Base-by-base conservation (phyloP, 2,797 vertebrate species). In the Austrolebias charrua region DNA sequence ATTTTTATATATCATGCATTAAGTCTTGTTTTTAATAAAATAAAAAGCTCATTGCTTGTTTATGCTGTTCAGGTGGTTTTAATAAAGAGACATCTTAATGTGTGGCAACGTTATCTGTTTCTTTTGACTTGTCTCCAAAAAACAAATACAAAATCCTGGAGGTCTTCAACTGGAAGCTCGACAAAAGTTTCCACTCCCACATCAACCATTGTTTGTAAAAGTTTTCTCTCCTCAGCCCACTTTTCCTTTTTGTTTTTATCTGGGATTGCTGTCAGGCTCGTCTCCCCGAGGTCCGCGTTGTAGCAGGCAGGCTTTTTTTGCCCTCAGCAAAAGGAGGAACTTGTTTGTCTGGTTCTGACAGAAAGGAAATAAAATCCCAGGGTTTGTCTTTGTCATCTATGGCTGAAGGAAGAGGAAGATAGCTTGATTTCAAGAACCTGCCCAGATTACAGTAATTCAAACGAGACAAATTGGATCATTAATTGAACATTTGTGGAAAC, bases 301-400 rank as follows among this genome's bases (percentile, higher is more conserved):
- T 50, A 72, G 46, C 76, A 90, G 62, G 54, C 62, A 77, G 71
- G 59, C 73, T 72, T 86, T 85, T 86, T 89, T 75, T 33, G 69
- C 86, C 86, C 75, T 72, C 71, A 72, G 88, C 81, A 24, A 66
- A 81, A 84, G 77, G 65, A 65, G 59, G 55, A 94, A 94, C 93
- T 82, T 0, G 93, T 93, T 93, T 75, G 76, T 71, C 92, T 82
- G 90, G 93, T 94, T 93, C 79, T 90, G 77, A 78, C 83, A 85
- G 79, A 89, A 89, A 87, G 87, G 90, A 91, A 92, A 92, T 91
- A 76, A 90, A 92, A 92, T 90, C 87, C 86, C 24, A 49, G 63
- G 76, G 79, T 85, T 90, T 88, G 85, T 88, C 76, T 87, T 80
- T 80, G 78, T 79, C 46, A 77, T 84, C 78, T 69, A 81, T 60